Conservation (phyloP, 2,888 invertebrate species). For the Labia minor region DNA sequence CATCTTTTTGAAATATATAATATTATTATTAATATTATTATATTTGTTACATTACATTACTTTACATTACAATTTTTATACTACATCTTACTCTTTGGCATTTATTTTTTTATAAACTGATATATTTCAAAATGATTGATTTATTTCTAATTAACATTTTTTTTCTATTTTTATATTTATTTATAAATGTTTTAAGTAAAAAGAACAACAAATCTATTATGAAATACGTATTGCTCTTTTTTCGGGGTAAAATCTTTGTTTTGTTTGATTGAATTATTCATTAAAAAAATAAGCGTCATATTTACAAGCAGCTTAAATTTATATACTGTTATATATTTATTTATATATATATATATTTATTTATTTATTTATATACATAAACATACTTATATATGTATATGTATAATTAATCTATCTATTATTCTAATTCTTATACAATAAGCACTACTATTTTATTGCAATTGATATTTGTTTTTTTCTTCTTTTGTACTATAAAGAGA, state of each 20-base stretch:
- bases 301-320: neutral
- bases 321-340: neutral
- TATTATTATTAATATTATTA: neutral
- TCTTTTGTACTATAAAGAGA: constrained; percentile 7
- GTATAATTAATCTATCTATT: neutral
- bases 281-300: constrained; percentile 2
- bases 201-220: constrained; percentile 13
- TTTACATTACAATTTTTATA: neutral
- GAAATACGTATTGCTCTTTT: constrained; percentile 1
- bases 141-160: neutral
- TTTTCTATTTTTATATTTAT: neutral
- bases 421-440: neutral
- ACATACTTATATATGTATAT: neutral
- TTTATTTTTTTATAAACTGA: neutral
- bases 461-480: neutral
- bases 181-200: constrained; percentile 1
- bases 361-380: neutral
- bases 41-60: neutral
- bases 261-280: neutral
- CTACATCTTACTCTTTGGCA: neutral
- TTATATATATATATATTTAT: neutral
- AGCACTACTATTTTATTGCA: neutral
- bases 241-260: neutral
- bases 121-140: neutral
- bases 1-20: neutral